These are phyloP conservation scores for Dastarcus helophoroides DNA, from an alignment of 2,888 invertebrate genomes.

Conservation along the genomic window DNA sequence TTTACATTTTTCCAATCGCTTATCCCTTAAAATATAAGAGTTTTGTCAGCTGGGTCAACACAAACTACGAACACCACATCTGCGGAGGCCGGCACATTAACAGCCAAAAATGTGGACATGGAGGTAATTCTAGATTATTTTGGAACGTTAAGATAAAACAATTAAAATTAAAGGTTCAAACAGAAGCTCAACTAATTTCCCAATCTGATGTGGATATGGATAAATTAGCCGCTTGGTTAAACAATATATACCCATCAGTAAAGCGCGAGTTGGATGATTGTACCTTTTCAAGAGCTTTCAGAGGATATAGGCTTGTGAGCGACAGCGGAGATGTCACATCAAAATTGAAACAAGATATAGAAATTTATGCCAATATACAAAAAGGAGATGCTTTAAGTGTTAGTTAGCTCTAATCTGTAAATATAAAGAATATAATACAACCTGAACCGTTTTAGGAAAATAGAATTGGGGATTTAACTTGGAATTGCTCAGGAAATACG, in stretches of 20 bases:
- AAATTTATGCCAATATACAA: conserved; percentile 13
- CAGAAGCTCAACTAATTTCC: conserved; percentile 21
- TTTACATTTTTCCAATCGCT: no score
- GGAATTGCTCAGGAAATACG: conserved; percentile 35
- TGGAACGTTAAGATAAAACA: no score
- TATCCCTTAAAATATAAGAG: no score
- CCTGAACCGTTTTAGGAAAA: conserved; percentile 2
- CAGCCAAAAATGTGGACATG: no score
- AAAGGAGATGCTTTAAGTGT: no score
- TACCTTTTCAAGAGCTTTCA: conserved; percentile 27
- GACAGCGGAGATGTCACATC: conserved; percentile 21
- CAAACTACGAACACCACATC: no score
- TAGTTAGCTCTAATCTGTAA: no score
- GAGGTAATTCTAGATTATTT: no score
- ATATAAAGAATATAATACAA: no score
- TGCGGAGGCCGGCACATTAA: no score
- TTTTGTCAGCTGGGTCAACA: no score
- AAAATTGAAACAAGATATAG: conserved; percentile 26
- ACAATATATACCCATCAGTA: conserved; percentile 37
- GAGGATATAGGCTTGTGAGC: conserved; percentile 21
- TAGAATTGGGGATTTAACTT: conserved; percentile 25
- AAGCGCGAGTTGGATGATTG: conserved; percentile 37
- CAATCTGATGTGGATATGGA: conserved; percentile 33
- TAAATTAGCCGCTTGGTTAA: conserved; percentile 39
- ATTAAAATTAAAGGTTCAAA: conserved; percentile 37